Evolutionary conservation across 23 tunicate species (phyloP), one percentile per base, ranked within the genome.

Genomic region (Trididemnum clinides): DNA sequence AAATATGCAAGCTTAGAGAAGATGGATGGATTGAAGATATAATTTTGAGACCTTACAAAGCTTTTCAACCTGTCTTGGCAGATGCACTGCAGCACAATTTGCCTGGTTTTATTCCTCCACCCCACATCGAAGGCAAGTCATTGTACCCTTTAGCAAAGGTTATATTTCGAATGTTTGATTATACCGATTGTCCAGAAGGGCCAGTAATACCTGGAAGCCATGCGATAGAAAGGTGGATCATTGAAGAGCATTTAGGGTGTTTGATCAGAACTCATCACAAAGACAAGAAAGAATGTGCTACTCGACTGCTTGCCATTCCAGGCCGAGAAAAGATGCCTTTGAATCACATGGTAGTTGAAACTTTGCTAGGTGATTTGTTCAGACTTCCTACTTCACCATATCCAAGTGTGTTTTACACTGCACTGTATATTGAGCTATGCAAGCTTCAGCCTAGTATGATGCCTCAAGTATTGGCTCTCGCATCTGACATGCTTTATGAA

Each of bases 401-500:
- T 29, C 91, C 89, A 21, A 86, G 59, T 25, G 92, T 97, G 12
- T 85, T 88, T 51, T 92, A 88, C 64, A 89, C 95, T 22, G 34
- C 97, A 1, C 39, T 88, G 44, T 92, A 92, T 37, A 97, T 97
- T 71, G 99, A 97, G 81, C 63, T 97, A 72, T 97, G 99, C 85
- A 97, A 88, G 64, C 51, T 97, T 33, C 97, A 92, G 39, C 99
- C 99, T 29, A 65, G 89, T 35, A 88, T 71, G 77, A 88, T 97
- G 88, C 99, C 99, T 3, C 99, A 97, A 85, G 97, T 97, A 32
- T 87, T 97, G 3, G 99, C 99, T 34, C 71, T 97, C 35, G 99
- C 99, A 20, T 86, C 97, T 70, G 99, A 97, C 59, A 92, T 97
- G 99, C 85, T 97, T 34, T 97, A 84, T 89, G 99, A 97, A 50